phyloP scores from a whole-genome alignment of 2,888 invertebrate genomes.

The Oithona nana region DNA sequence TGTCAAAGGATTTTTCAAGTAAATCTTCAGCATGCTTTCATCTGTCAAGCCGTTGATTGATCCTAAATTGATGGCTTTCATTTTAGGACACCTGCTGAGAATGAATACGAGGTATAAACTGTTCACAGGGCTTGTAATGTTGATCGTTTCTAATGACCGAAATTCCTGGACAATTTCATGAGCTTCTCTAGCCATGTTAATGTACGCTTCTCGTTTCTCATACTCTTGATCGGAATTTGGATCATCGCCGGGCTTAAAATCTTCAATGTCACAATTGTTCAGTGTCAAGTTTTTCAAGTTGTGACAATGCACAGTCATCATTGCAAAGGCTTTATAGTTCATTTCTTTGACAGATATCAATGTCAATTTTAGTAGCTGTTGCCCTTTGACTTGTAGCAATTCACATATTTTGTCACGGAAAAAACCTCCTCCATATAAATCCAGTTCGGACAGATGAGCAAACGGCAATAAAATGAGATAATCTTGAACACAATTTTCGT shows the following conservation, averaged over 20 bases:
- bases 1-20: not conserved
- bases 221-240: not conserved
- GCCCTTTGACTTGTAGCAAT: not conserved
- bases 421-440: not conserved
- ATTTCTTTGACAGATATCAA: not conserved
- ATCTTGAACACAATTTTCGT: not conserved
- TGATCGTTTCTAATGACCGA: not conserved
- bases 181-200: constrained; percentile 1
- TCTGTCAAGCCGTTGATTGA: not conserved
- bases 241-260: not conserved
- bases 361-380: not conserved
- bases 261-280: not conserved
- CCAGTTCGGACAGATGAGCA: not conserved
- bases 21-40: not conserved
- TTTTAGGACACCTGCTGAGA: not conserved
- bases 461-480: not conserved
- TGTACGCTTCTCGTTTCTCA: not conserved
- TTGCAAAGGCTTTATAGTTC: not conserved
- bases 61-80: not conserved
- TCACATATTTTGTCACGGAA: not conserved
- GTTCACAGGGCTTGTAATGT: not conserved
- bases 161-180: not conserved
- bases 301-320: not conserved
- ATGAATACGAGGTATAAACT: not conserved
- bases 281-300: not conserved